Evolutionary conservation across 2,888 invertebrate genomes (phyloP).

Genomic region (Xanthorhoe spadicearia): DNA sequence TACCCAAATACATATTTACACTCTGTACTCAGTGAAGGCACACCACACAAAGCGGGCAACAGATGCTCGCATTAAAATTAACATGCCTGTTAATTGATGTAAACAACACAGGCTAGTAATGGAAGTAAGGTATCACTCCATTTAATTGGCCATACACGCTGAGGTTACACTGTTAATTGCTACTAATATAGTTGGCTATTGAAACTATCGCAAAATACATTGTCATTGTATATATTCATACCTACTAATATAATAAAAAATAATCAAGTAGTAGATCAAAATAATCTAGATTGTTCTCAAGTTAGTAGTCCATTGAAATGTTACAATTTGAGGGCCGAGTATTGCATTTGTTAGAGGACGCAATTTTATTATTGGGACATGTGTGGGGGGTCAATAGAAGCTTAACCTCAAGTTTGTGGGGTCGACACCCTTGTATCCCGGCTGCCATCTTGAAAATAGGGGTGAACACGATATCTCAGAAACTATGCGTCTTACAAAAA

Average conservation of each 20-base stretch:
- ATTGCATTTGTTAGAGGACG: no score
- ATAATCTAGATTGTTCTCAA: neutral
- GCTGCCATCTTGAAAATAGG: no score
- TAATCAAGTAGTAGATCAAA: no score
- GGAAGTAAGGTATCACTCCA: constrained; percentile 83
- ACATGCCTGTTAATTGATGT: constrained; percentile 80
- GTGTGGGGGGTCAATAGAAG: no score
- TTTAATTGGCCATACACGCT: constrained; percentile 82
- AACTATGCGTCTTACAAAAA: no score
- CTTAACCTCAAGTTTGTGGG: no score
- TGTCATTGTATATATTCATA: constrained; percentile 43
- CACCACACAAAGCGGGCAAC: constrained; percentile 59
- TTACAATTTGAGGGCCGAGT: no score
- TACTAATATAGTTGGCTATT: constrained; percentile 76
- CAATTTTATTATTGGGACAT: no score
- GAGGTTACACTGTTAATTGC: constrained; percentile 82
- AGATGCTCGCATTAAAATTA: constrained; percentile 72
- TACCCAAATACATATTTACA: constrained; percentile 32
- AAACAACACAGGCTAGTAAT: constrained; percentile 79
- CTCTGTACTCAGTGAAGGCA: constrained; percentile 53
- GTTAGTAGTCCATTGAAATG: no score
- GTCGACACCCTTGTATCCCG: no score
- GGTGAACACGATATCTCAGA: no score
- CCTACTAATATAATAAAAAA: no score
- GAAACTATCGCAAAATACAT: constrained; percentile 64